A percentile compares a stretch with the other conserved stretches of the same genome.
These are phyloP conservation scores for Idaea straminata DNA, from an alignment of 2,888 invertebrate genomes.

Conservation along the genomic window DNA sequence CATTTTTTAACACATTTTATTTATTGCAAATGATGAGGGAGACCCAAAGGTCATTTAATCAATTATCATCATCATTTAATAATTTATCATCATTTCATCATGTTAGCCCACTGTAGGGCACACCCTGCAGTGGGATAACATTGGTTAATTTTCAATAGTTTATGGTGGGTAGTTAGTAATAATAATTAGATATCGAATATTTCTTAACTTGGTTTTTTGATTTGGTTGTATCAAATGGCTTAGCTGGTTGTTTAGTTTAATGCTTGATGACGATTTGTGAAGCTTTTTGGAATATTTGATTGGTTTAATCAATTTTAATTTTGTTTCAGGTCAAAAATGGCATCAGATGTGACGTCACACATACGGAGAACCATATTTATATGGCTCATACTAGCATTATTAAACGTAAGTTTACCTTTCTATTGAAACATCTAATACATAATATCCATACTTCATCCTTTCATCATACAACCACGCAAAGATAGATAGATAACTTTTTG, in stretches of 20 bases:
- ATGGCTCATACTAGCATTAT: constrained; percentile 65
- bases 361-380: constrained; percentile 64
- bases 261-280: neutral
- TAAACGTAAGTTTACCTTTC: constrained; percentile 59
- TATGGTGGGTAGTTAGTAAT: no score
- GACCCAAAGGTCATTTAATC: no score
- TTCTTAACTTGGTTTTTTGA: neutral
- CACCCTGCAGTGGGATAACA: no score
- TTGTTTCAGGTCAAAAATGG: constrained; percentile 72
- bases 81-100: no score
- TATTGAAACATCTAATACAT: neutral
- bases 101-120: no score
- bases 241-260: neutral
- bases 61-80: no score
- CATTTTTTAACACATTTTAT: no score
- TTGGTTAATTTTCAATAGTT: no score
- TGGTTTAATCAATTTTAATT: constrained; percentile 11
- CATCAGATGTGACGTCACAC: constrained; percentile 65
- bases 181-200: constrained; percentile 4
- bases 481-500: no score
- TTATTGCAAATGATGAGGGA: no score
- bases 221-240: neutral
- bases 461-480: constrained; percentile 33
- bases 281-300: neutral
- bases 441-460: constrained; percentile 16